Conservation (phyloP, 2,888 invertebrate species). For the Crocallis elinguaria region DNA sequence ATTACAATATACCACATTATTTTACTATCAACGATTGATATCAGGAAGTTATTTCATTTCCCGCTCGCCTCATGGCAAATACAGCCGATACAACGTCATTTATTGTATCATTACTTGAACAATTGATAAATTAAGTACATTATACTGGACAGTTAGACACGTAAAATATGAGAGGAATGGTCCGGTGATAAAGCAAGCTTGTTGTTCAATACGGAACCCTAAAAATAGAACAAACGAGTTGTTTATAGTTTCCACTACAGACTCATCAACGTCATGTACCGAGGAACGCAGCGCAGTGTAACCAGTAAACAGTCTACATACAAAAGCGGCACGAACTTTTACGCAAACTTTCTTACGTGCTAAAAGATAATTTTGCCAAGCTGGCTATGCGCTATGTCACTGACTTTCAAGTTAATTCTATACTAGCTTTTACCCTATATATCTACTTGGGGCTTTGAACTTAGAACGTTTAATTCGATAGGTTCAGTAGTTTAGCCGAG, state of each 20-base stretch:
- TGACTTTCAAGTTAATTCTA: too few species aligned
- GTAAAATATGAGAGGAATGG: conserved; percentile 38
- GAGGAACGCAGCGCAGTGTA: conserved; percentile 39
- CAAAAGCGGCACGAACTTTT: conserved; percentile 49
- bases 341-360: conserved; percentile 33
- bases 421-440: too few species aligned
- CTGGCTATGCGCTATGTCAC: background rate
- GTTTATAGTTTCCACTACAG: conserved; percentile 56
- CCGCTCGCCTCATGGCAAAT: background rate
- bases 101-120: conserved; percentile 1
- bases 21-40: background rate
- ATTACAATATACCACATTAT: background rate
- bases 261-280: conserved; percentile 59
- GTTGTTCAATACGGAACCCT: conserved; percentile 47
- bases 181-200: conserved; percentile 44
- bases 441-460: too few species aligned
- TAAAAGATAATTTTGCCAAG: background rate
- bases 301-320: background rate
- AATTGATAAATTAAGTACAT: conserved; percentile 18
- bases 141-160: conserved; percentile 3
- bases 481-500: too few species aligned
- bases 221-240: conserved; percentile 54
- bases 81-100: conserved; percentile 4
- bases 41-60: conserved; percentile 6
- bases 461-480: too few species aligned